Base-by-base conservation (phyloP, 2,797 vertebrate species). In the Micromesistius poutassou region DNA sequence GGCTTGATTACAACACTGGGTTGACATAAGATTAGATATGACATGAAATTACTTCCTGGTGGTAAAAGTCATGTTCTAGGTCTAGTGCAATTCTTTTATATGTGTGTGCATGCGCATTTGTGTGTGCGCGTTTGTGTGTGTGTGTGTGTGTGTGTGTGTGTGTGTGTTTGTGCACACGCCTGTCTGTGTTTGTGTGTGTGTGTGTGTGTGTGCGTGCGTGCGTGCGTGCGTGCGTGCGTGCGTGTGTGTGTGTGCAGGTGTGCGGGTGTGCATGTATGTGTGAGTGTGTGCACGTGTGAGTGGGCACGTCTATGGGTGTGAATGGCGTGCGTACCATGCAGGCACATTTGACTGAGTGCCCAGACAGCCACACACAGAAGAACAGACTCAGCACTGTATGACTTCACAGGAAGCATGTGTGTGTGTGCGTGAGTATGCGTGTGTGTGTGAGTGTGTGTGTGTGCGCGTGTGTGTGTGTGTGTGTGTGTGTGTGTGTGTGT, bases 311-410 rank as follows among this genome's bases (percentile, higher is more conserved):
- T 30, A n/a, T 30, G 66, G 0, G n/a, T 68, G 66, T 68, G 66
- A 12, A 7, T 68, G 66, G 66, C 13, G n/a, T 28, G 66, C 8
- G n/a, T 28, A n/a, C n/a, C 22, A 31, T 71, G 66, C 85, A 87
- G 89, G n/a, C 55, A 68, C 66, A 30, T 84, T 62, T 87, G 83
- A 85, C 80, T 75, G 71, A 82, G 81, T 86, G 84, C 85, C 85
- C 82, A 86, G 79, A 38, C 77, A 87, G 83, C 84, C 86, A 91
- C 87, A 81, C 88, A 89, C 89, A 73, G 79, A 80, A 86, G 88
- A 90, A 92, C 91, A 92, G 86, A 89, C 87, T 13, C 79, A 80
- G 76, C 83, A 89, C 82, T 92, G 89, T 92, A 16, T 73, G 46
- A 85, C 81, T 75, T 81, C 78, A 76, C 84, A 88, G 89, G 72